Evolutionary conservation across 2,888 invertebrate species (phyloP).

Genomic region (Minunthozetes semirufus): DNA sequence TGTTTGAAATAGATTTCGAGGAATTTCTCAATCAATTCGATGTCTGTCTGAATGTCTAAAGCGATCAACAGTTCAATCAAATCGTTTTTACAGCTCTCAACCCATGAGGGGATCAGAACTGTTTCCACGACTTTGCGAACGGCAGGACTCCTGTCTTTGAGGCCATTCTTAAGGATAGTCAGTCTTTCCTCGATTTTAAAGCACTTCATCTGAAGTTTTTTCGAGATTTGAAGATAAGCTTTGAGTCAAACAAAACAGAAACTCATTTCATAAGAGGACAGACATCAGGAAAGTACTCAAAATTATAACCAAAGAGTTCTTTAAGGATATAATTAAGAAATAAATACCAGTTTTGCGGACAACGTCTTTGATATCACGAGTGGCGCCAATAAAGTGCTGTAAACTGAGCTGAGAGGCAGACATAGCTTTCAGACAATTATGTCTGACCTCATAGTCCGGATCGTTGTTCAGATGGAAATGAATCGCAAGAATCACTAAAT

Average conservation of each 20-base stretch:
- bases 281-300: not conserved
- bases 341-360: constrained; percentile 56
- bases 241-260: not conserved
- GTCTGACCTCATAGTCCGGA: constrained; percentile 64
- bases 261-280: not conserved
- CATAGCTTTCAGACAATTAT: constrained; percentile 64
- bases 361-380: constrained; percentile 68
- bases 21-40: constrained; percentile 5
- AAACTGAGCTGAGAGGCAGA: constrained; percentile 66
- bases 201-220: constrained; percentile 54
- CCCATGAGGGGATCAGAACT: constrained; percentile 32
- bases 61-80: constrained; percentile 25
- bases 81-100: constrained; percentile 26
- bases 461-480: constrained; percentile 65
- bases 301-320: too few relatives aligned
- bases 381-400: constrained; percentile 61
- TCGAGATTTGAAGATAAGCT: constrained; percentile 54
- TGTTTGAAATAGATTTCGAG: constrained; percentile 19
- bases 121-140: constrained; percentile 45
- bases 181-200: constrained; percentile 61
- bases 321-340: too few relatives aligned
- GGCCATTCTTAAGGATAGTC: constrained; percentile 57
- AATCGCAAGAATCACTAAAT: constrained; percentile 64
- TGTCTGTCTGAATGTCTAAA: constrained; percentile 32
- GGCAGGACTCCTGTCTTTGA: constrained; percentile 57